phyloP scores from a whole-genome alignment of 2,797 vertebrate genomes.

The Adrianichthys oophorus region DNA sequence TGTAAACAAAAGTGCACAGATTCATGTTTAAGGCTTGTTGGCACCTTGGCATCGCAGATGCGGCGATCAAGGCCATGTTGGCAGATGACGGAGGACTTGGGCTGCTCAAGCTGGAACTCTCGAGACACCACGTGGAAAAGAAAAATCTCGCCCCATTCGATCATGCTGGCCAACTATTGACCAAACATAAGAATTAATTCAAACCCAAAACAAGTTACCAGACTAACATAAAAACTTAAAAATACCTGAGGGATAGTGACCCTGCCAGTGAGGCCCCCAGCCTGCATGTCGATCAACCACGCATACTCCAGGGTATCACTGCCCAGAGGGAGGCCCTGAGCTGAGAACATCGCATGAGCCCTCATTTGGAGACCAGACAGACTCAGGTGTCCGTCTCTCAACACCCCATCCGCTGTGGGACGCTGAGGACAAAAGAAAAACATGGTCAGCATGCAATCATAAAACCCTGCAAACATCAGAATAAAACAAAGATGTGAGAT shows the following conservation, averaged over 20 bases:
- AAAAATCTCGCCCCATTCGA: conserved; percentile 94
- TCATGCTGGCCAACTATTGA: conserved; percentile 84
- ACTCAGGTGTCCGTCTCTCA: conserved; percentile 93
- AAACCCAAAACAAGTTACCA: background rate
- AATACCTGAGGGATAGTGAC: conserved; percentile 92
- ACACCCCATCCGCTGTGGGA: conserved; percentile 87
- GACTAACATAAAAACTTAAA: no score
- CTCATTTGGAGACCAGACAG: conserved; percentile 94
- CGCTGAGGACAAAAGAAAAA: conserved; percentile 72
- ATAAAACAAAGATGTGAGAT: background rate
- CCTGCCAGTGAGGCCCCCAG: conserved; percentile 90
- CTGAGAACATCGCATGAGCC: conserved; percentile 97
- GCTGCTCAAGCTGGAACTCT: conserved; percentile 95
- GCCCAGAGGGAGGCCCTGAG: conserved; percentile 88
- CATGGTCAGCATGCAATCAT: background rate
- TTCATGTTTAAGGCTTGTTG: background rate
- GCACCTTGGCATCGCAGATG: conserved; percentile 93
- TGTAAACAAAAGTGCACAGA: conserved; percentile 3
- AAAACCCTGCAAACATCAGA: background rate
- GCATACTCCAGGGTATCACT: conserved; percentile 94
- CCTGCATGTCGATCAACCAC: conserved; percentile 96
- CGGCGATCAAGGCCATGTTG: conserved; percentile 94
- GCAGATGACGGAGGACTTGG: conserved; percentile 90
- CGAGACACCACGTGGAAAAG: conserved; percentile 92
- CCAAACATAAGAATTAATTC: conserved; percentile 14